Conservation (phyloP, 2,888 invertebrate species). For the Biston stratarius region DNA sequence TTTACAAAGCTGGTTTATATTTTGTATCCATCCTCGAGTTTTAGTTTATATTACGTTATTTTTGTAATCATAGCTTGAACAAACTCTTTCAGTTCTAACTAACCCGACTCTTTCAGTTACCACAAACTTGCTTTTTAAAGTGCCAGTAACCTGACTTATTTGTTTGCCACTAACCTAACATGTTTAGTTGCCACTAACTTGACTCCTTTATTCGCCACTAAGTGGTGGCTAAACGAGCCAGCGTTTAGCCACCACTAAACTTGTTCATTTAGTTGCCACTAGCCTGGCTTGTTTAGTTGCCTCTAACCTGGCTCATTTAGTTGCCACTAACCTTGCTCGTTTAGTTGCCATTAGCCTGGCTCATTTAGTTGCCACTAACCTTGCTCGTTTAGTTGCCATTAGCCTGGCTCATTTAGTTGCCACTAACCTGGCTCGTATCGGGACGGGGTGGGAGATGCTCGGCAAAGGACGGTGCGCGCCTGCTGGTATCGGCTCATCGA, state of each 20-base stretch:
- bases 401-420: not conserved
- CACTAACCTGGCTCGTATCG: conserved; percentile 41
- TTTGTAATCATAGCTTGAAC: no score
- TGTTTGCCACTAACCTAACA: not conserved
- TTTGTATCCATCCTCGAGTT: no score
- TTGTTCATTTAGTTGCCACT: no score
- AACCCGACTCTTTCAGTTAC: no score
- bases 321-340: not conserved
- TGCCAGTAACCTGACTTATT: no score
- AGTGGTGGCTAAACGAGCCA: no score
- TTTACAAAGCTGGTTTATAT: no score
- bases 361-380: not conserved
- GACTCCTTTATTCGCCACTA: conserved; percentile 25
- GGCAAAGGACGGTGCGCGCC: conserved; percentile 65
- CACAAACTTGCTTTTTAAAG: not conserved
- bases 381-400: not conserved
- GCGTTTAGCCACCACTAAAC: no score
- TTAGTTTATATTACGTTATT: no score
- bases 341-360: not conserved
- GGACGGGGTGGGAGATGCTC: conserved; percentile 47
- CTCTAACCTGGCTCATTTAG: no score
- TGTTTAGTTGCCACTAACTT: not conserved
- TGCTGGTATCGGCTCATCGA: conserved; percentile 78
- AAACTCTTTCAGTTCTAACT: no score
- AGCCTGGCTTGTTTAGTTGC: not conserved